Evolutionary conservation across 2,113 vertebrate genomes (phyloP).

Genomic region (Lepus timidus): DNA sequence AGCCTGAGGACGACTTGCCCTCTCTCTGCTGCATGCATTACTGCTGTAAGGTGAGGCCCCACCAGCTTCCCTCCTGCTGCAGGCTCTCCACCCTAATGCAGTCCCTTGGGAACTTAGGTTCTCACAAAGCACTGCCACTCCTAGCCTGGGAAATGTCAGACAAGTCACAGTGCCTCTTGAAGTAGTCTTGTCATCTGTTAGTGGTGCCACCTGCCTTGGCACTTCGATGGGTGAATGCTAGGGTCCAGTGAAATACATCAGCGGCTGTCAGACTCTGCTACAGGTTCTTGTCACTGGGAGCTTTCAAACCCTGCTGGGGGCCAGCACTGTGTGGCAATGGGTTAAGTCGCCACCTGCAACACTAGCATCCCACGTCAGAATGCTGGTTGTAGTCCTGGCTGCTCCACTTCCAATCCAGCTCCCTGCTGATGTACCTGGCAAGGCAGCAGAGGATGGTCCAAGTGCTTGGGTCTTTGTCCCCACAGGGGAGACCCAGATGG

Average conservation of each 20-base stretch:
- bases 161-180: not conserved
- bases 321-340: too few species aligned
- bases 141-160: not conserved
- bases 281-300: not conserved
- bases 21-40: slow-evolving; percentile 96
- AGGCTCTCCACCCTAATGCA: not conserved
- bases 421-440: too few species aligned
- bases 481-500: too few species aligned
- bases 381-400: too few species aligned
- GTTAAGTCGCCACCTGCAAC: too few species aligned
- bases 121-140: not conserved
- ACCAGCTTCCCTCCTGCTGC: not conserved
- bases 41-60: slow-evolving; percentile 93
- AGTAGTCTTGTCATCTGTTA: not conserved
- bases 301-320: not conserved
- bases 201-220: not conserved
- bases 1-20: slow-evolving; percentile 85
- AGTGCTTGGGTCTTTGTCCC: too few species aligned
- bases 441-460: too few species aligned
- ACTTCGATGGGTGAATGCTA: not conserved
- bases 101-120: not conserved
- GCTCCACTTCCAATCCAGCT: too few species aligned
- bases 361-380: too few species aligned
- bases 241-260: not conserved
- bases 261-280: not conserved